These are phyloP conservation scores for Acholoe squamosa DNA, from an alignment of 2,888 invertebrate genomes.

Conservation along the genomic window DNA sequence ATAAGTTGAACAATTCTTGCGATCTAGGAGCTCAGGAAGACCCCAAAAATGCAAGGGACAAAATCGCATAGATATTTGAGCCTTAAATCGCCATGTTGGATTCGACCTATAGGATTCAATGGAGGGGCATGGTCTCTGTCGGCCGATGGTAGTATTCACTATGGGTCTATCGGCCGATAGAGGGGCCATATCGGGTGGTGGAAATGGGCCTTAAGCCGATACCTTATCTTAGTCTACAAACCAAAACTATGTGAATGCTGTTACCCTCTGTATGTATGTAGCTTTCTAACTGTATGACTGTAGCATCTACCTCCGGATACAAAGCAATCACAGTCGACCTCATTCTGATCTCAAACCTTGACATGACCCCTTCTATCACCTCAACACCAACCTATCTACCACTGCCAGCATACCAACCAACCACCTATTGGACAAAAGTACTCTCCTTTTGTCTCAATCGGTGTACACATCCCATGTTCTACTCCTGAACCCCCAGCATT, in stretches of 20 bases:
- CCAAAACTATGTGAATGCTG: background rate
- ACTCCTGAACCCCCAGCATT: background rate
- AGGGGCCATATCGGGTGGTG: no score
- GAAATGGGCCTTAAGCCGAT: background rate
- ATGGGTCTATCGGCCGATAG: no score
- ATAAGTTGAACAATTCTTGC: no score
- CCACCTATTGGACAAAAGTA: background rate
- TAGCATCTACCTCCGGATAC: background rate
- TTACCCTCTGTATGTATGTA: background rate
- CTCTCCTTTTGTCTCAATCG: background rate
- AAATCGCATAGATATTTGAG: no score
- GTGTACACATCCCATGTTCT: background rate
- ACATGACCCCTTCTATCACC: background rate
- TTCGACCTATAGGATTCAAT: no score
- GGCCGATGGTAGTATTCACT: no score
- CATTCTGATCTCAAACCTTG: background rate
- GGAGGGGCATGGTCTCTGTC: no score
- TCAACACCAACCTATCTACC: background rate
- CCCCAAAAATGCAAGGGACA: no score
- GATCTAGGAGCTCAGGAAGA: no score
- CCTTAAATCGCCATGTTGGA: no score
- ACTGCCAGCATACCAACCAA: background rate
- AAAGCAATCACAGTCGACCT: conserved; percentile 18
- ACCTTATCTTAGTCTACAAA: background rate
- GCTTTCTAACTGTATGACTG: background rate